phyloP scores from a whole-genome alignment of 2,888 invertebrate genomes.

The Tetrapedia diversipes region DNA sequence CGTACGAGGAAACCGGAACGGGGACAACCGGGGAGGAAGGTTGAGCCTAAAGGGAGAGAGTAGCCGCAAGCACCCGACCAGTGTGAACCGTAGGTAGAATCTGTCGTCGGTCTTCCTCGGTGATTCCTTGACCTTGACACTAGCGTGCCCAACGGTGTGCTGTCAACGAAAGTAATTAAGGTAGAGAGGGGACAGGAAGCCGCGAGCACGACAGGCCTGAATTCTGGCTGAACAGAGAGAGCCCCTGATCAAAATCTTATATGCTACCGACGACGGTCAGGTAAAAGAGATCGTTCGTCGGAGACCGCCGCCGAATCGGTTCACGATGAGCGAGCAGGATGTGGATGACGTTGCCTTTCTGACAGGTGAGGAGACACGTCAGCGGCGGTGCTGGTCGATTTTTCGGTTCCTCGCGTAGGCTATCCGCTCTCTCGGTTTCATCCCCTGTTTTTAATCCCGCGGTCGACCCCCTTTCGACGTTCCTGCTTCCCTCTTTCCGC shows the following conservation, averaged over 20 bases:
- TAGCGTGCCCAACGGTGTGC: slow-evolving; percentile 19
- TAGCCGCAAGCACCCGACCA: background rate
- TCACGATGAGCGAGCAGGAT: slow-evolving; percentile 93
- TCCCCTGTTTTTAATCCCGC: too few relatives aligned
- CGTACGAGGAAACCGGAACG: background rate
- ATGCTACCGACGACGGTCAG: slow-evolving; percentile 80
- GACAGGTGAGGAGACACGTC: slow-evolving; percentile 87
- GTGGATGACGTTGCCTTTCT: slow-evolving; percentile 96
- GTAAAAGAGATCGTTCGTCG: slow-evolving; percentile 81
- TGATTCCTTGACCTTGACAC: slow-evolving; percentile 55
- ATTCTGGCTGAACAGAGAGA: slow-evolving; percentile 81
- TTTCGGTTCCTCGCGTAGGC: background rate
- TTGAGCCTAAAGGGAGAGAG: slow-evolving; percentile 24
- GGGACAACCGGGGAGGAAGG: slow-evolving; percentile 28
- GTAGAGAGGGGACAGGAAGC: slow-evolving; percentile 38
- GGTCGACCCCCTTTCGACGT: too few relatives aligned
- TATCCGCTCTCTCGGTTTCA: background rate
- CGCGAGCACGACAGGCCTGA: slow-evolving; percentile 63
- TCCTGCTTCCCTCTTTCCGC: background rate
- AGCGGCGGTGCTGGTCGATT: background rate
- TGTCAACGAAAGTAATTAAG: slow-evolving; percentile 39
- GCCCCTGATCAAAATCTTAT: slow-evolving; percentile 81
- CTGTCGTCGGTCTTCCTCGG: slow-evolving; percentile 25
- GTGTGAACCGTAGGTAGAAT: slow-evolving; percentile 23
- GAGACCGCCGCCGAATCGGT: slow-evolving; percentile 79